Base-by-base conservation (phyloP, 2,888 invertebrate species). In the Muschampia plurimacula region DNA sequence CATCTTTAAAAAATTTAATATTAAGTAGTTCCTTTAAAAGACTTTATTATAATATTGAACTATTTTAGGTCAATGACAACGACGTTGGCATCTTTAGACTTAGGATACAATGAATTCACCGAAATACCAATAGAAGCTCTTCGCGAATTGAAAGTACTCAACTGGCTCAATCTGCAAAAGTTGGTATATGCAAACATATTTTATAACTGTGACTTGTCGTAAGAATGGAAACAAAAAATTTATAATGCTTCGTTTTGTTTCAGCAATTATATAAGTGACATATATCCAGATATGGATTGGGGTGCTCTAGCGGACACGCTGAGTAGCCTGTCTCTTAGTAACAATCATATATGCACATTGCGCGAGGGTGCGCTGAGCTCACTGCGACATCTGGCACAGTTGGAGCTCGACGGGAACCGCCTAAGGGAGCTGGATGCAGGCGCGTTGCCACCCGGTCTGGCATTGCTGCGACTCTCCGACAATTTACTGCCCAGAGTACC, bases 121-220 rank as follows among this genome's bases (percentile, higher is more conserved):
- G 95, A 96, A 80, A 88, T 97, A 76, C 97, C 97, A 36, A 95
- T 96, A 77, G 94, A 95, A 80, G 96, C 96, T 52, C 93, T 97
- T 70, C 95, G 95, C 75, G 95, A 95, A 65, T 89, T 97, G 65
- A 95, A 95, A 84, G 96, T 95, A 80, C 90, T 97, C 74, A 96
- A 96, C 85, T 97, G 97, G 97, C 95, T 97, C 78, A 97, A 97
- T 86, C 92, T 97, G 81, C 97, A 97, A 89, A 96, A 96, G 97
- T 97, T 94, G 92, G 95, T 84, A 44, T 32, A 62, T 15, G 52
- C 60, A 62, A 4, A 6, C 7, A n/a, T 22, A 22, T 52, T 49
- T 15, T 52, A 22, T 55, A 55, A 55, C 9, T 55, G 15, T 9
- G 15, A 55, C 22, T 55, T 55, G 55, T 9, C 22, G 3, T 9